A percentile compares a stretch with the other conserved stretches of the same genome.
phyloP scores from a whole-genome alignment of 2,888 invertebrate genomes.

The Troides aeacus region DNA sequence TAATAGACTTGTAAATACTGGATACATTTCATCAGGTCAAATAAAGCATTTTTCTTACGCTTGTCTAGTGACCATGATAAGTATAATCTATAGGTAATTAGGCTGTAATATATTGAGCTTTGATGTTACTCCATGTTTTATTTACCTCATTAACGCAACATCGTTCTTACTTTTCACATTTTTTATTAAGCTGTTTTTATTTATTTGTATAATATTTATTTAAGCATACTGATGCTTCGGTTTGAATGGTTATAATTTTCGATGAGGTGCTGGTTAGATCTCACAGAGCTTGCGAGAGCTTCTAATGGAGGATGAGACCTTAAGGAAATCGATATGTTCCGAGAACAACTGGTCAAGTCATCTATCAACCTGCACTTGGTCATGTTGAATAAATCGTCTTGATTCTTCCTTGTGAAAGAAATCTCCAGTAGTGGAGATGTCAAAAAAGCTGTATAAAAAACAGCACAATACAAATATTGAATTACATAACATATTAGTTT shows the following conservation, averaged over 20 bases:
- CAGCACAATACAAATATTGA: too few species aligned
- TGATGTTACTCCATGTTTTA: slow-evolving; percentile 50
- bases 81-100: slow-evolving; percentile 77
- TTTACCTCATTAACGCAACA: slow-evolving; percentile 66
- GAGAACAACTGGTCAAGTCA: too few species aligned
- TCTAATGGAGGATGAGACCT: too few species aligned
- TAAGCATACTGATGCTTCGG: slow-evolving; percentile 29
- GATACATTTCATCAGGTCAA: slow-evolving; percentile 62
- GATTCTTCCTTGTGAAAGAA: too few species aligned
- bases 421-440: too few species aligned
- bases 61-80: slow-evolving; percentile 56
- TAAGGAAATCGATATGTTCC: too few species aligned
- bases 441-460: too few species aligned
- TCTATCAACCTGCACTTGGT: too few species aligned
- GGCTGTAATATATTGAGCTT: slow-evolving; percentile 69
- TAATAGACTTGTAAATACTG: slow-evolving; percentile 68
- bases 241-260: too few species aligned
- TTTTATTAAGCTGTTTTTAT: slow-evolving; percentile 47
- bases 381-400: too few species aligned
- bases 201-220: slow-evolving; percentile 49
- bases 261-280: too few species aligned
- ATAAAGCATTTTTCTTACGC: slow-evolving; percentile 61
- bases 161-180: slow-evolving; percentile 69
- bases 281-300: slow-evolving; percentile 1
- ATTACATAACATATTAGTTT: too few species aligned